phyloP scores from a whole-genome alignment of 2,797 vertebrate species.

The Otolemur crassicaudatus region DNA sequence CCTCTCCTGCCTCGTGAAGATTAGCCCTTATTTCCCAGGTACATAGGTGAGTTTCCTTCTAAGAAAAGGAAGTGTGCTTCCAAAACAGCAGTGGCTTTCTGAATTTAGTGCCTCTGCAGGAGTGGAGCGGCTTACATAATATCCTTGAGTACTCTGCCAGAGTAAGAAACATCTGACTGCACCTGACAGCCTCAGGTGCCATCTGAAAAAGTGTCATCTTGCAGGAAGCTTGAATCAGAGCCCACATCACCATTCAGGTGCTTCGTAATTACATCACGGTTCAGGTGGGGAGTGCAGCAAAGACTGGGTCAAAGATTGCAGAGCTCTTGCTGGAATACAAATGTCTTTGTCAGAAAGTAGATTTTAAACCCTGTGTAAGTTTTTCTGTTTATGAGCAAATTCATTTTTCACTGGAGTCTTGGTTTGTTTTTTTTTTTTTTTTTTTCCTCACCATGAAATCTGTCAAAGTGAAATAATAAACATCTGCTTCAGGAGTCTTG shows the following conservation, averaged over 20 bases:
- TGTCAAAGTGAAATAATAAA: not conserved
- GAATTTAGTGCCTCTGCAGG: not conserved
- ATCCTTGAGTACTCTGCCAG: constrained; percentile 23
- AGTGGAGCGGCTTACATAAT: not conserved
- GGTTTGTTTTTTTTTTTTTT: not conserved
- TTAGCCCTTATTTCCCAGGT: not conserved
- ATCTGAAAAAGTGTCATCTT: constrained; percentile 11
- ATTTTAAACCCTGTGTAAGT: constrained; percentile 7
- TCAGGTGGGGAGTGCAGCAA: not conserved
- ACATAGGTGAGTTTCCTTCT: not conserved
- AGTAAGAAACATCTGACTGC: not conserved
- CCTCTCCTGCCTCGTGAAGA: constrained; percentile 22
- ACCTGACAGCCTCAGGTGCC: constrained; percentile 2
- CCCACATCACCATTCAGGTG: not conserved
- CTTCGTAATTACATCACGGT: not conserved
- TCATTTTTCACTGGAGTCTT: not conserved
- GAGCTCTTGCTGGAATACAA: not conserved
- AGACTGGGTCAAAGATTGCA: not conserved
- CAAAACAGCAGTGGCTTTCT: not conserved
- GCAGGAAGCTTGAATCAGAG: constrained; percentile 23
- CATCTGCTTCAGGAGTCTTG: not conserved
- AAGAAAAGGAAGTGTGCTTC: not conserved
- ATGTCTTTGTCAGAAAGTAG: constrained; percentile 20
- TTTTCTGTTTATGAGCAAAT: constrained; percentile 33
- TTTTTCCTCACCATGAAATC: constrained; percentile 10